Evolutionary conservation across 2,797 vertebrate species (phyloP).

Genomic region (Ambastaia sidthimunki): DNA sequence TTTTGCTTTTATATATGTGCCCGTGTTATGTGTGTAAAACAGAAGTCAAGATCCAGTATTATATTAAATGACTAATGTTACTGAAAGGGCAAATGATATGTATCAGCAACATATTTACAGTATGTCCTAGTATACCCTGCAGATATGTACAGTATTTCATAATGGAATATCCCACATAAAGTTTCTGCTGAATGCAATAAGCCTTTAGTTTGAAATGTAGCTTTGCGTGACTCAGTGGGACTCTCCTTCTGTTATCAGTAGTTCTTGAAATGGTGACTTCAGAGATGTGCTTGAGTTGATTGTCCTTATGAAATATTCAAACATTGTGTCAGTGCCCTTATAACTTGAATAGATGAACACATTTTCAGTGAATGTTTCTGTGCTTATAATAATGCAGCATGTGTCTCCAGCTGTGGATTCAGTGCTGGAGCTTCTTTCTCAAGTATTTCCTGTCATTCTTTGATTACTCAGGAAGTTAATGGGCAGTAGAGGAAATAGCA

Average conservation of each 20-base stretch:
- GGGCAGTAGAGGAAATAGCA: neutral
- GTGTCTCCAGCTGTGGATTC: neutral
- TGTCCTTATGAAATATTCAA: neutral
- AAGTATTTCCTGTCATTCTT: neutral
- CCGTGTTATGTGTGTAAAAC: neutral
- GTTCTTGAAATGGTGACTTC: conserved; percentile 8
- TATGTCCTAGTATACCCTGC: too few species aligned
- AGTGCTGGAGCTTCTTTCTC: neutral
- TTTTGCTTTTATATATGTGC: neutral
- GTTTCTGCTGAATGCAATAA: neutral
- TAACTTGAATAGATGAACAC: neutral
- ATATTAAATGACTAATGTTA: too few species aligned
- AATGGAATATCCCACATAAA: neutral
- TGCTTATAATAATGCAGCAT: too few species aligned
- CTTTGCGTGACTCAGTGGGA: neutral
- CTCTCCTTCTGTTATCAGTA: neutral
- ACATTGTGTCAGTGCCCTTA: too few species aligned
- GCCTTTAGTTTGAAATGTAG: neutral
- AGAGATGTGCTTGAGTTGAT: neutral
- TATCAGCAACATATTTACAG: too few species aligned
- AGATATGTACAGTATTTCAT: neutral
- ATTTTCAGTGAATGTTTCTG: conserved; percentile 2
- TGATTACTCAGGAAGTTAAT: conserved; percentile 9
- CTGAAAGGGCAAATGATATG: too few species aligned
- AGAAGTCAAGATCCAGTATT: too few species aligned